Conservation (phyloP, 2,888 invertebrate species). For the Drosophila ezoana region DNA sequence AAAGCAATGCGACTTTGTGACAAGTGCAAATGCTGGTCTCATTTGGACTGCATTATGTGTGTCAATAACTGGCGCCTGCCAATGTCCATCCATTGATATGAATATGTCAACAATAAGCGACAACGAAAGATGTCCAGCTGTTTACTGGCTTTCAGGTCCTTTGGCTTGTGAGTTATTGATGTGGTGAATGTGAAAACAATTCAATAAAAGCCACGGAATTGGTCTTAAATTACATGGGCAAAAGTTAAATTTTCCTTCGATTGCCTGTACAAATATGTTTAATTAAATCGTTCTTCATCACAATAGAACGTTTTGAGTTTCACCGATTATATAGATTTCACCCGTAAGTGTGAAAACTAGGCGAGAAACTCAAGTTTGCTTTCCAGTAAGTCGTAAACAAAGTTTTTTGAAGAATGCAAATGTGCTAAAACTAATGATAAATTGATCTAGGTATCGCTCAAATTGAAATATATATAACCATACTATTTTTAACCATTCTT, state of each 20-base stretch:
- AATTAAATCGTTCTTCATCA: too few relatives aligned
- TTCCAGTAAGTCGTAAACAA: too few relatives aligned
- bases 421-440: too few relatives aligned
- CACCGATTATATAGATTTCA: too few relatives aligned
- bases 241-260: too few relatives aligned
- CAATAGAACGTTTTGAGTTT: too few relatives aligned
- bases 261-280: too few relatives aligned
- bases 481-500: too few relatives aligned
- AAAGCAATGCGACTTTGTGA: neutral
- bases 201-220: neutral
- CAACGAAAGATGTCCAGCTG: neutral
- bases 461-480: too few relatives aligned
- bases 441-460: too few relatives aligned
- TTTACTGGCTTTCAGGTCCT: neutral
- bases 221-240: too few relatives aligned
- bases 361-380: neutral
- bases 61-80: conserved; percentile 7
- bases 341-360: neutral
- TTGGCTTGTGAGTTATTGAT: conserved; percentile 4
- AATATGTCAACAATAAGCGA: neutral
- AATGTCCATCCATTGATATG: neutral
- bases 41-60: conserved; percentile 1
- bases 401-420: too few relatives aligned
- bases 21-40: conserved; percentile 22
- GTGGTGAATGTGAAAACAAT: neutral